Evolutionary conservation across 2,888 invertebrate genomes (phyloP).

Genomic region (Arrhopalites spinosus): DNA sequence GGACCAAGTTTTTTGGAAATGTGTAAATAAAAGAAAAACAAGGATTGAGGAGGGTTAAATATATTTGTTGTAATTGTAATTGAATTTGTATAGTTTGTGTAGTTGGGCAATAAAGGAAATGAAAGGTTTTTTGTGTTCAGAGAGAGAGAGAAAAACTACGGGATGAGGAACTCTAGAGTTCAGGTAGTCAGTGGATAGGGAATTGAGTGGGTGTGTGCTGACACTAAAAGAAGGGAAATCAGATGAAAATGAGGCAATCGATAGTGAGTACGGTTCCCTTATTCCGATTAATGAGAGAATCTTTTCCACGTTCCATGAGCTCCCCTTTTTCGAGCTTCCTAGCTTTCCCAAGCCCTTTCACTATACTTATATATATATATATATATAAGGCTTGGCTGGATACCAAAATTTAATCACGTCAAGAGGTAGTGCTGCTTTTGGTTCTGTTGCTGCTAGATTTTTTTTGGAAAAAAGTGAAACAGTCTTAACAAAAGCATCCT

Average conservation of each 20-base stretch:
- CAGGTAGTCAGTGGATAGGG: conserved; percentile 2
- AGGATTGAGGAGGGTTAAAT: no score
- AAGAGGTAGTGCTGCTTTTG: conserved; percentile 35
- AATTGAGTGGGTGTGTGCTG: background rate
- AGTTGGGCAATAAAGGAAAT: background rate
- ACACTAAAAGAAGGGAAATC: conserved; percentile 8
- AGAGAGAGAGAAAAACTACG: background rate
- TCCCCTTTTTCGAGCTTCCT: background rate
- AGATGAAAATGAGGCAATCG: conserved; percentile 11
- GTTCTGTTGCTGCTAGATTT: no score
- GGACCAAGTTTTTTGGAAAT: no score
- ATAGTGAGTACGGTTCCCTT: background rate
- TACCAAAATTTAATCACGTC: conserved; percentile 48
- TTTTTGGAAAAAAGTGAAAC: background rate
- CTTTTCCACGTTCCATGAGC: conserved; percentile 11
- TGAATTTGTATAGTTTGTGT: conserved; percentile 4
- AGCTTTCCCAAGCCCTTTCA: background rate
- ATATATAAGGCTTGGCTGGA: conserved; percentile 5
- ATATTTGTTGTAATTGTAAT: conserved; percentile 3
- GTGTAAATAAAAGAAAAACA: no score
- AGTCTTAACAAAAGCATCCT: background rate
- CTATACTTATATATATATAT: background rate
- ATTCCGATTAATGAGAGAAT: conserved; percentile 23
- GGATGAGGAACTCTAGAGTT: conserved; percentile 13
- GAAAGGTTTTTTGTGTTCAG: no score